Evolutionary conservation across 2,113 vertebrate species (phyloP), one percentile per base, ranked within the genome.

Genomic region (Malurus melanocephalus): DNA sequence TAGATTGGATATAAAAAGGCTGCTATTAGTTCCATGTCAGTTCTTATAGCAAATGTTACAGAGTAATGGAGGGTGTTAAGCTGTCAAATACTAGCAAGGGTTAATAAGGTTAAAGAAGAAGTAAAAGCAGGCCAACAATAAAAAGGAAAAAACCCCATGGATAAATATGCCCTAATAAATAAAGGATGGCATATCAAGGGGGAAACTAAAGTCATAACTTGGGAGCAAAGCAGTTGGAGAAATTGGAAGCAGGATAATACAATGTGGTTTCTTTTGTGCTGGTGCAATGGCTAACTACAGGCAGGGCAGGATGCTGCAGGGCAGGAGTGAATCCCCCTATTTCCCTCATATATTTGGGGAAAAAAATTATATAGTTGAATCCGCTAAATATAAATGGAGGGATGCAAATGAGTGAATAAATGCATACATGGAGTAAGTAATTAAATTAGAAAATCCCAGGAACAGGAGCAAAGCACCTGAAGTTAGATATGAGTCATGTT

Each of bases 31-130:
- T 97, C 96, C 97, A 95, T 92, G 85, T 97, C 97, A 90, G 96
- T 97, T 98, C 96, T 97, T 96, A 92, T 96, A 97, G 95, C 32
- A 90, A 97, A 96, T 93, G 94, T 95, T 96, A 93, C 81, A 94
- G 97, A 97, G 96, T 97, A 97, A 98, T 97, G 96, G 96, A 96
- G 96, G 96, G 96, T 97, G 97, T 98, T 97, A 98, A 98, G 94
- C 97, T 98, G 98, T 98, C 97, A 98, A 96, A 94, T 96, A 95
- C 96, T 94, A 96, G 96, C 96, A 98, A 97, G 97, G 98, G 97
- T 98, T 98, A 98, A 98, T 98, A 97, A 98, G 98, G 97, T 98
- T 98, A 98, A 98, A 94, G 92, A 97, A 97, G 94, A 97, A 97
- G 95, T 97, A 97, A 97, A 97, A 97, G 92, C 93, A 95, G 95